A percentile compares a stretch with the other conserved stretches of the same genome.
phyloP scores from a whole-genome alignment of 1,140 invertebrate species.

The Eubasilissa regina region DNA sequence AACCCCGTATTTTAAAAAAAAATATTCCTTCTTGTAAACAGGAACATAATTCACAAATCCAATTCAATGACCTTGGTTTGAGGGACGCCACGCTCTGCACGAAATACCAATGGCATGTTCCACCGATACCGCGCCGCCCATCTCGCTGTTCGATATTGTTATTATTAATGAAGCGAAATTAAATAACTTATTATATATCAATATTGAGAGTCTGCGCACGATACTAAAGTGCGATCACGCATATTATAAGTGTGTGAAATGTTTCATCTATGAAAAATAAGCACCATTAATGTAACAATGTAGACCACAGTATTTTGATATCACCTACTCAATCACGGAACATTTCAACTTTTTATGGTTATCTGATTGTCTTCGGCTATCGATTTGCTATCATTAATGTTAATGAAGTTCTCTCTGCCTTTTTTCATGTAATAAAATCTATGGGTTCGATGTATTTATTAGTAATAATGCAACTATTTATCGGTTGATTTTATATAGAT shows the following conservation, averaged over 20 bases:
- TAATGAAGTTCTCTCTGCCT: slow-evolving; percentile 1
- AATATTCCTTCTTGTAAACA: slow-evolving; percentile 12
- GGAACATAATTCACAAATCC: slow-evolving; percentile 12
- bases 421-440: neutral
- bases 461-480: too few relatives aligned
- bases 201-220: slow-evolving; percentile 46
- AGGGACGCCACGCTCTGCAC: slow-evolving; percentile 31
- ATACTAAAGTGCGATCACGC: neutral
- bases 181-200: slow-evolving; percentile 42
- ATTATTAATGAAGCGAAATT: slow-evolving; percentile 51
- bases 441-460: too few relatives aligned
- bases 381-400: slow-evolving; percentile 40
- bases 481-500: too few relatives aligned
- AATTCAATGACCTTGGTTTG: slow-evolving; percentile 41
- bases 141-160: slow-evolving; percentile 36
- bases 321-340: neutral
- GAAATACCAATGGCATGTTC: slow-evolving; percentile 46
- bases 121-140: slow-evolving; percentile 19
- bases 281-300: slow-evolving; percentile 14
- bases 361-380: neutral
- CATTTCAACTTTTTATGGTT: neutral
- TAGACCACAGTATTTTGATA: neutral
- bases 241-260: neutral
- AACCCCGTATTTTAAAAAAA: neutral
- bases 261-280: neutral